A percentile compares a stretch with the other conserved stretches of the same genome.
Evolutionary conservation across 2,113 vertebrate genomes (phyloP).

Genomic region (Asarcornis scutulata): DNA sequence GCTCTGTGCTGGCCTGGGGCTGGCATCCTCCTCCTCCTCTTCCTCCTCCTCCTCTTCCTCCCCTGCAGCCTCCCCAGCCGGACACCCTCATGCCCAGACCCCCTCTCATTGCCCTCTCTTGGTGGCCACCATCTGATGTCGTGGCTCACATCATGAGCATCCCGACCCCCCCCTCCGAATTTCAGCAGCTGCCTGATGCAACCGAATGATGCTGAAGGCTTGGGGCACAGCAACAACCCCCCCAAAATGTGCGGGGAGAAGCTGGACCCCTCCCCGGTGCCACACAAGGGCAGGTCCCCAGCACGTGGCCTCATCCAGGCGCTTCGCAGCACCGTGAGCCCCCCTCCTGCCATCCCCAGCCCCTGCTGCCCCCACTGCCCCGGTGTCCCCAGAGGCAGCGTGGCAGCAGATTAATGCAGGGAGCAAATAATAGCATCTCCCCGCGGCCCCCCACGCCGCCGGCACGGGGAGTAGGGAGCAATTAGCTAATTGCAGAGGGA

Average conservation of each 20-base stretch:
- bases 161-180: no score
- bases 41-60: background rate
- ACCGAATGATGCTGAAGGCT: background rate
- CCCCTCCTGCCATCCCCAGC: background rate
- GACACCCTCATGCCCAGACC: background rate
- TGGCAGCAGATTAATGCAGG: background rate
- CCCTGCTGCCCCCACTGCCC: background rate
- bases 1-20: accelerated
- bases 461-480: accelerated
- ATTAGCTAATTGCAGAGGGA: slow-evolving; percentile 41
- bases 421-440: background rate
- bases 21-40: background rate
- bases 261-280: accelerated
- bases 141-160: background rate
- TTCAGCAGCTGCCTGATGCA: no score
- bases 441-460: accelerated
- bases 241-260: accelerated
- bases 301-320: background rate
- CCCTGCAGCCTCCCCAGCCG: background rate
- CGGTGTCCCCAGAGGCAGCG: background rate
- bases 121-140: background rate
- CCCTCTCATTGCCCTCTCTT: background rate
- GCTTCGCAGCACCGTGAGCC: background rate
- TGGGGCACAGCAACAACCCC: background rate
- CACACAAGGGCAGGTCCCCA: background rate